Evolutionary conservation across 2,797 vertebrate species (phyloP).

Genomic region (Avahi laniger): DNA sequence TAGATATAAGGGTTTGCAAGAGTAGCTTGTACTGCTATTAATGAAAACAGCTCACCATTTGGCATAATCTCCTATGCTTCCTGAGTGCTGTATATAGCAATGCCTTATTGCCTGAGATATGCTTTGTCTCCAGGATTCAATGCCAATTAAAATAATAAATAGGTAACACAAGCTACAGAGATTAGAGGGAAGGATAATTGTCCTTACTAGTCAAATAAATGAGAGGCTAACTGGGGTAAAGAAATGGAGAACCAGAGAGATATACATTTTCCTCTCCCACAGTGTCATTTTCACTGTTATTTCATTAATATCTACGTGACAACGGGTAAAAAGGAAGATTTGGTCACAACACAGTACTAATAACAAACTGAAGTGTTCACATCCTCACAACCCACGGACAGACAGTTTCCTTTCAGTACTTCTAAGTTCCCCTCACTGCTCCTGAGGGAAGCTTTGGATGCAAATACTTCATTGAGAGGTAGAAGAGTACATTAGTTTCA

Average conservation of each 20-base stretch:
- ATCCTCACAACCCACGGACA: conserved; percentile 22
- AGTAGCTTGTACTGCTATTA: conserved; percentile 57
- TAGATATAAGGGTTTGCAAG: not conserved
- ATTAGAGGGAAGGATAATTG: conserved; percentile 68
- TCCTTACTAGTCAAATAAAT: conserved; percentile 72
- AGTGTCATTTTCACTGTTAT: conserved; percentile 60
- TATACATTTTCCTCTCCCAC: conserved; percentile 71
- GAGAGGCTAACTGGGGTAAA: conserved; percentile 53
- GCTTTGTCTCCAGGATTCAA: conserved; percentile 1
- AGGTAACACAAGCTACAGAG: conserved; percentile 63
- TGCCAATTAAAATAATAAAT: conserved; percentile 81
- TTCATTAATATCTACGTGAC: conserved; percentile 24
- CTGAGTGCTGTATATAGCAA: conserved; percentile 28
- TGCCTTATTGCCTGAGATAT: conserved; percentile 6
- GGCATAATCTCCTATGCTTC: conserved; percentile 33
- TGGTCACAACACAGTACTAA: conserved; percentile 62
- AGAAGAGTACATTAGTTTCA: conserved; percentile 62
- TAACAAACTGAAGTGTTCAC: rapidly evolving
- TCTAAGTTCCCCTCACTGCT: conserved; percentile 18
- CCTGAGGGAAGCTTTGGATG: conserved; percentile 51
- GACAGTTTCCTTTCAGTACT: not conserved
- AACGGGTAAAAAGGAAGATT: conserved; percentile 45
- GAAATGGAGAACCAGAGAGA: conserved; percentile 46
- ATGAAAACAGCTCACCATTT: conserved; percentile 54
- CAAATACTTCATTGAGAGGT: conserved; percentile 64